These are phyloP conservation scores for Choreutis nemorana DNA, from an alignment of 2,888 invertebrate species.

Conservation along the genomic window DNA sequence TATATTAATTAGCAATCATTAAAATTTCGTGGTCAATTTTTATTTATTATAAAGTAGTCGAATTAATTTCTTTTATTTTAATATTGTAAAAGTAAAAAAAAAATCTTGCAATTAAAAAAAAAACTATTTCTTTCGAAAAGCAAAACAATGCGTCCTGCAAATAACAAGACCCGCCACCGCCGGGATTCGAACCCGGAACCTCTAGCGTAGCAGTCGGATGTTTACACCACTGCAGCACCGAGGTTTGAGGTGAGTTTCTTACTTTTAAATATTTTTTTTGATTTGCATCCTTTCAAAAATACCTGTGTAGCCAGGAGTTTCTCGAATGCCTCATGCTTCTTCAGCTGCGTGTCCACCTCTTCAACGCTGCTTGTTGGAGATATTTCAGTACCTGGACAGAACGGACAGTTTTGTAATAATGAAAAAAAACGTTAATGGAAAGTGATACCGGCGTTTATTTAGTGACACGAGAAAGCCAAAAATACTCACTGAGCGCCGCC, in stretches of 20 bases:
- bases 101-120: background rate
- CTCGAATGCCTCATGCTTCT: constrained; percentile 95
- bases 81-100: background rate
- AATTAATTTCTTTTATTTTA: too few relatives aligned
- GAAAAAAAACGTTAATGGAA: too few relatives aligned
- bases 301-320: constrained; percentile 81
- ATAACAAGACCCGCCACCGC: too few relatives aligned
- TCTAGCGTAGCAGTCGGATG: too few relatives aligned
- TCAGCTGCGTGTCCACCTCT: constrained; percentile 87
- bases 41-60: too few relatives aligned
- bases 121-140: too few relatives aligned
- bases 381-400: constrained; percentile 74
- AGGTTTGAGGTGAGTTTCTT: background rate
- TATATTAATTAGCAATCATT: background rate
- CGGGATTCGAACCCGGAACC: too few relatives aligned
- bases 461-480: too few relatives aligned
- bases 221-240: too few relatives aligned
- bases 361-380: constrained; percentile 79
- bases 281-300: constrained; percentile 76
- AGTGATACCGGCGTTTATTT: too few relatives aligned
- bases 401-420: too few relatives aligned
- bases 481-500: constrained; percentile 67
- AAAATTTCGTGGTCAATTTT: background rate
- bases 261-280: background rate
- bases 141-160: too few relatives aligned